Evolutionary conservation across 1,140 invertebrate species (phyloP).

Genomic region (Drosophila santomea): DNA sequence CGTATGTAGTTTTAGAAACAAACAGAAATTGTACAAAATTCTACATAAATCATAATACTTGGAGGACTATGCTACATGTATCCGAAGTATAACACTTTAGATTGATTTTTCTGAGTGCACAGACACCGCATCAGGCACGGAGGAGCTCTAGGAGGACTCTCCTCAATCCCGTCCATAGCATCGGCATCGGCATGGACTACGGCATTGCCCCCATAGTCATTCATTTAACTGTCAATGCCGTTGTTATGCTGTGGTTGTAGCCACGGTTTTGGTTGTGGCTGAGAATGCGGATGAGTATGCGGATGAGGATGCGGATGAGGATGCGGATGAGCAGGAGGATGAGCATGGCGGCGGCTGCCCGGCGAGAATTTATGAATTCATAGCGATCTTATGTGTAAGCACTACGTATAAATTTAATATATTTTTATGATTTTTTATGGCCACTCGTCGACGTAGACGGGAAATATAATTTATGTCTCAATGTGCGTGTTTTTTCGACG

Average conservation of each 20-base stretch:
- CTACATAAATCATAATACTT: too few species aligned
- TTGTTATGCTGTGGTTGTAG: constrained; percentile 66
- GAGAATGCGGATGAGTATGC: constrained; percentile 13
- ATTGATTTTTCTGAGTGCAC: constrained; percentile 1
- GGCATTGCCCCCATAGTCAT: constrained; percentile 50
- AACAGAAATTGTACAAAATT: too few species aligned
- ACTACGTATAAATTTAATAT: constrained; percentile 60
- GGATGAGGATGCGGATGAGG: background rate
- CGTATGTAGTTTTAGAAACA: too few species aligned
- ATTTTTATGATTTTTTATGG: constrained; percentile 63
- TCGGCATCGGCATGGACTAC: constrained; percentile 9
- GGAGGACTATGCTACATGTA: too few species aligned
- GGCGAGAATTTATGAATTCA: constrained; percentile 65
- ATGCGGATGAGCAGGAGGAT: constrained; percentile 11
- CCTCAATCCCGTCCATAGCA: constrained; percentile 4
- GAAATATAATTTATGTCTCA: constrained; percentile 58
- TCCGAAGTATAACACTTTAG: background rate
- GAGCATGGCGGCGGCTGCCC: constrained; percentile 31
- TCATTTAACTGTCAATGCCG: constrained; percentile 74
- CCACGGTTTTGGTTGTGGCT: constrained; percentile 27
- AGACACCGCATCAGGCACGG: constrained; percentile 1
- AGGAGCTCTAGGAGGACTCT: constrained; percentile 29
- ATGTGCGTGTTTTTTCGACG: constrained; percentile 22
- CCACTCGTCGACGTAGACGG: constrained; percentile 27
- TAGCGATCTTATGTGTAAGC: constrained; percentile 64